These are phyloP conservation scores for Rhinophrynus dorsalis DNA, from an alignment of 2,797 vertebrate species.

Conservation along the genomic window DNA sequence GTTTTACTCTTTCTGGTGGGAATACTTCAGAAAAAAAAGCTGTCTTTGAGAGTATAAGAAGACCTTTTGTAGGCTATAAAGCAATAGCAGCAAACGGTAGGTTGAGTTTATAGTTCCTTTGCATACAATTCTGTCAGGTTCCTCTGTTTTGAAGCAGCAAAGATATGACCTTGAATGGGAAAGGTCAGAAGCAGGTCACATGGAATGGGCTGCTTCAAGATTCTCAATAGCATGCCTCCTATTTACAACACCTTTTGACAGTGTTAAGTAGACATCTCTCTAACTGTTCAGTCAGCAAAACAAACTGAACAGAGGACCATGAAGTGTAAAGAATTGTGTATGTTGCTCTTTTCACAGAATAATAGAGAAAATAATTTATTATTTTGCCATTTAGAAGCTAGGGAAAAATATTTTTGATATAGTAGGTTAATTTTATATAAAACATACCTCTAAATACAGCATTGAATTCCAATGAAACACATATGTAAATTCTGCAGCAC, in stretches of 20 bases:
- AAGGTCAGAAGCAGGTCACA: constrained; percentile 78
- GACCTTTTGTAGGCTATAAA: constrained; percentile 32
- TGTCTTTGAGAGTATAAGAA: constrained; percentile 43
- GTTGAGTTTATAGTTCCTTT: constrained; percentile 31
- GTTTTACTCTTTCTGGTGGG: constrained; percentile 42
- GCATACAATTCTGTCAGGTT: constrained; percentile 69
- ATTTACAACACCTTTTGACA: constrained; percentile 80
- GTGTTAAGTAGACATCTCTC: constrained; percentile 79
- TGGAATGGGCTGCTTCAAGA: constrained; percentile 73
- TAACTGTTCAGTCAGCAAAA: constrained; percentile 71
- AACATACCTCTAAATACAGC: not conserved
- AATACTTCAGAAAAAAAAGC: constrained; percentile 44
- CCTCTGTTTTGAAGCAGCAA: constrained; percentile 72
- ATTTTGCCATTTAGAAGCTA: constrained; percentile 3
- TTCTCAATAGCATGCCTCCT: constrained; percentile 65
- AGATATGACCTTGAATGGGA: constrained; percentile 72
- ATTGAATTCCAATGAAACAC: not conserved
- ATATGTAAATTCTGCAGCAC: no score
- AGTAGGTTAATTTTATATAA: not conserved
- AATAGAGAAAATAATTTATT: constrained; percentile 37
- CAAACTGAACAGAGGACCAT: constrained; percentile 56
- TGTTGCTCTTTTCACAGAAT: constrained; percentile 27
- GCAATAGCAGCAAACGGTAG: not conserved
- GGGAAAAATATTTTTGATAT: constrained; percentile 11
- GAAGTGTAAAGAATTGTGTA: constrained; percentile 37